Conservation (phyloP, 2,113 vertebrate genomes). For the Sphyrna mokarran region DNA sequence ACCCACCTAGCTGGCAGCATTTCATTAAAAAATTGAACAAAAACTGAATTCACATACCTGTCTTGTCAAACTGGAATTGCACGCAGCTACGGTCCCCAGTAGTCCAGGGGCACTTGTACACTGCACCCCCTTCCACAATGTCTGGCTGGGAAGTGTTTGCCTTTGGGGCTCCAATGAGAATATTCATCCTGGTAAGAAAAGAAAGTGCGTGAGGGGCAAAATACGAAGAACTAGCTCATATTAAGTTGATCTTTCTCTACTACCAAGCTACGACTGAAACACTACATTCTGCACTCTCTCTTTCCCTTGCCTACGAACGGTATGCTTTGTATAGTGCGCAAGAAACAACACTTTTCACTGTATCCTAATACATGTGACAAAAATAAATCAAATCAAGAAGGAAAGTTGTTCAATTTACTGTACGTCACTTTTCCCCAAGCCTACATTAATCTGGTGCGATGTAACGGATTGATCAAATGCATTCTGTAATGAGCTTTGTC, state of each 20-base stretch:
- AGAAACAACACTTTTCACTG: too few relatives aligned
- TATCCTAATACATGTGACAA: too few relatives aligned
- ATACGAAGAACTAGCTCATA: too few relatives aligned
- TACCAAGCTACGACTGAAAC: too few relatives aligned
- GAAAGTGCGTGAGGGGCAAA: background rate
- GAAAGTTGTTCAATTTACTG: conserved; percentile 10
- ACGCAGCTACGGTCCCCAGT: conserved; percentile 55
- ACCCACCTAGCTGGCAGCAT: background rate
- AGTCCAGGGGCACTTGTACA: conserved; percentile 80
- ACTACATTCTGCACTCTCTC: too few relatives aligned
- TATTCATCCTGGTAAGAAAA: conserved; percentile 59
- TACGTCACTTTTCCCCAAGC: background rate
- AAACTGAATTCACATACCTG: conserved; percentile 59
- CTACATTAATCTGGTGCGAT: too few relatives aligned
- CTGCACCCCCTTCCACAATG: conserved; percentile 80
- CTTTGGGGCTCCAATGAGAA: conserved; percentile 87
- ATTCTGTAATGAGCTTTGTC: background rate
- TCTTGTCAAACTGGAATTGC: conserved; percentile 71
- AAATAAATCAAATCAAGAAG: too few relatives aligned
- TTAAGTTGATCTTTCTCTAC: too few relatives aligned
- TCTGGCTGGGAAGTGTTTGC: conserved; percentile 71
- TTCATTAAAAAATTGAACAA: background rate
- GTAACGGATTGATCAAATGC: background rate
- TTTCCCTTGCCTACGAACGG: too few relatives aligned
- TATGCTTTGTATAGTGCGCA: too few relatives aligned